Evolutionary conservation across 2,113 vertebrate genomes (phyloP).

Genomic region (Willisornis vidua): DNA sequence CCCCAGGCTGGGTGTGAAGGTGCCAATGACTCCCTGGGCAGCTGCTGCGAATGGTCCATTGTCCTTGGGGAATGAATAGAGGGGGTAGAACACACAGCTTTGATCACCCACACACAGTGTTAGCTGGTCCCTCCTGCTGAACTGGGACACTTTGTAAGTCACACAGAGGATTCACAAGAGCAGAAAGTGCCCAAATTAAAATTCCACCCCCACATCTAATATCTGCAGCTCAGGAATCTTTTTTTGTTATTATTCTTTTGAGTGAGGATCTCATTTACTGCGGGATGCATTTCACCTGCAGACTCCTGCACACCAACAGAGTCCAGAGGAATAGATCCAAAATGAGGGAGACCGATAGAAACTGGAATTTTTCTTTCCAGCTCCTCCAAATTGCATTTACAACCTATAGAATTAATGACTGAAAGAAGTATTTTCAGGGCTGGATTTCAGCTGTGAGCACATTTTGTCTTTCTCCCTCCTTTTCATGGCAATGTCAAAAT

Average conservation of each 20-base stretch:
- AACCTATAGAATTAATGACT: neutral
- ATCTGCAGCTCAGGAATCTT: neutral
- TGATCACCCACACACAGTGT: no score
- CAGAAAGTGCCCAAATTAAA: conserved; percentile 2
- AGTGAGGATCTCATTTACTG: neutral
- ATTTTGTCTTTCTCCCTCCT: neutral
- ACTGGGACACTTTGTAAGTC: no score
- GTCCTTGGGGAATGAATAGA: no score
- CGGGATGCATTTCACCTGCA: neutral
- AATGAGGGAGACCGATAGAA: neutral
- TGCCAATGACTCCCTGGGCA: no score
- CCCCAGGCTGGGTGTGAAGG: no score
- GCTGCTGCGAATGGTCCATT: no score
- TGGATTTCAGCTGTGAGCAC: neutral
- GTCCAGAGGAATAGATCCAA: neutral
- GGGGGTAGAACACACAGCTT: no score
- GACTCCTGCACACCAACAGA: neutral
- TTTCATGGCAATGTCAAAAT: neutral
- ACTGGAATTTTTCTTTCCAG: neutral
- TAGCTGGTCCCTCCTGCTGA: no score
- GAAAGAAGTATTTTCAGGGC: neutral
- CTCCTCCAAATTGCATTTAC: neutral
- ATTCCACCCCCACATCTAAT: neutral
- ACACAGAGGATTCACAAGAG: neutral
- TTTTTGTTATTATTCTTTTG: neutral